phyloP scores from a whole-genome alignment of 2,888 invertebrate genomes.

The Unio pictorum region DNA sequence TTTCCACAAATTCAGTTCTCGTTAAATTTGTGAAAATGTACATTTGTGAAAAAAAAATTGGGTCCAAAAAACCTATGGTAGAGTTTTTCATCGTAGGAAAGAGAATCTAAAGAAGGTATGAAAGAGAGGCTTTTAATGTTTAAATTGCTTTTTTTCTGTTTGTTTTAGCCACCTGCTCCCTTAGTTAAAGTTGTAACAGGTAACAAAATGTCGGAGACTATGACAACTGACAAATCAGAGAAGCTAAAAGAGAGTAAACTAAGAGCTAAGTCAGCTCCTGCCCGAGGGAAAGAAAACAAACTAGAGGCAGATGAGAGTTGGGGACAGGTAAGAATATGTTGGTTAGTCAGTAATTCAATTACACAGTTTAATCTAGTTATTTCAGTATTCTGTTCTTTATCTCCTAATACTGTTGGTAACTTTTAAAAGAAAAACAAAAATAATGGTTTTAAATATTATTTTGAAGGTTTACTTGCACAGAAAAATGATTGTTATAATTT shows the following conservation, averaged over 20 bases:
- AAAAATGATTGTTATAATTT: too few species aligned
- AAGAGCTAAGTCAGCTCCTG: slow-evolving; percentile 24
- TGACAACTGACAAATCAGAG: slow-evolving; percentile 39
- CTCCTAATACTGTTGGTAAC: too few species aligned
- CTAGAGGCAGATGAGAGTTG: slow-evolving; percentile 7
- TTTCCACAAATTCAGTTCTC: too few species aligned
- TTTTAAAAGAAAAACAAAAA: too few species aligned
- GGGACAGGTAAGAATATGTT: background rate
- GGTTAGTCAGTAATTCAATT: too few species aligned
- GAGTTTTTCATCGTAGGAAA: background rate
- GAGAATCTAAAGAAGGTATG: background rate
- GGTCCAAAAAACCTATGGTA: too few species aligned
- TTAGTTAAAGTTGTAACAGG: slow-evolving; percentile 59
- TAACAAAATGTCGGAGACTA: slow-evolving; percentile 61
- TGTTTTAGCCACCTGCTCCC: slow-evolving; percentile 62
- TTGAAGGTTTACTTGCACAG: too few species aligned
- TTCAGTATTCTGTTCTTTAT: too few species aligned
- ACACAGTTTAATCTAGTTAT: too few species aligned
- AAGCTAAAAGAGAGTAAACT: slow-evolving; percentile 15
- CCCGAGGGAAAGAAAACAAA: slow-evolving; percentile 44
- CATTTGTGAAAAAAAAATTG: too few species aligned
- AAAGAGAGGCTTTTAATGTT: background rate
- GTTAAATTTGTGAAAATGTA: too few species aligned
- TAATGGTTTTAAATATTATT: too few species aligned
- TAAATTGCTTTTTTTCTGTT: background rate